Conservation (phyloP, 2,888 invertebrate genomes). For the Molanna angustata region DNA sequence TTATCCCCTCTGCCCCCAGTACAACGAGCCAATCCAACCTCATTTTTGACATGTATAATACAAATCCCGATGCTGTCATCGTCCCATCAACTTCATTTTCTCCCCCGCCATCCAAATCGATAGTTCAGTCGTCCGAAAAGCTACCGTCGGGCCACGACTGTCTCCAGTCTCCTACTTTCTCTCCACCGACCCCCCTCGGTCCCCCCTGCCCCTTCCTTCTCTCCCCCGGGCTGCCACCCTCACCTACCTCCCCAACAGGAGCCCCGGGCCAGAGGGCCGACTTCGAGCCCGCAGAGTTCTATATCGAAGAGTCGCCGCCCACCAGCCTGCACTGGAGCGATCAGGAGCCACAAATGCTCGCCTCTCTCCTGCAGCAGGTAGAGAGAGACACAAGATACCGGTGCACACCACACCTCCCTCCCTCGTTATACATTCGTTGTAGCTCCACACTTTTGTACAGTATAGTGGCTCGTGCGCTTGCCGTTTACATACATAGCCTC, state of each 20-base stretch:
- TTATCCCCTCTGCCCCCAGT: background rate
- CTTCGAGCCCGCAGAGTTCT: conserved; percentile 80
- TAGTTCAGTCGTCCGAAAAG: background rate
- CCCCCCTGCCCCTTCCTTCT: conserved; percentile 27
- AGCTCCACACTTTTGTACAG: too few species aligned
- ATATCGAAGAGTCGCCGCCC: conserved; percentile 85
- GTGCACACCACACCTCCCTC: too few species aligned
- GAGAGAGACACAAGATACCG: conserved; percentile 3
- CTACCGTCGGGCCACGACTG: conserved; percentile 8
- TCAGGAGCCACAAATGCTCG: conserved; percentile 35
- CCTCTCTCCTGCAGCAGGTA: conserved; percentile 45
- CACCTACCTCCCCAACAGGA: conserved; percentile 35
- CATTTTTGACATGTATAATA: background rate
- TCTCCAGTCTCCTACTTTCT: conserved; percentile 13
- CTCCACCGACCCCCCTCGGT: conserved; percentile 22
- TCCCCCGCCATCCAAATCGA: conserved; percentile 1
- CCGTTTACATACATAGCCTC: too few species aligned
- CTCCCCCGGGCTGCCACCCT: conserved; percentile 36
- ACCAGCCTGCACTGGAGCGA: conserved; percentile 69
- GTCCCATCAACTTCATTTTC: conserved; percentile 10
- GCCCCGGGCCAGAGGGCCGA: conserved; percentile 44
- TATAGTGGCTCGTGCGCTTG: conserved; percentile 1
- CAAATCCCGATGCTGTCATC: background rate
- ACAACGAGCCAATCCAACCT: background rate
- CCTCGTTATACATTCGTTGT: too few species aligned